Evolutionary conservation across 2,113 vertebrate species (phyloP).

Genomic region (Caranx melampygus): DNA sequence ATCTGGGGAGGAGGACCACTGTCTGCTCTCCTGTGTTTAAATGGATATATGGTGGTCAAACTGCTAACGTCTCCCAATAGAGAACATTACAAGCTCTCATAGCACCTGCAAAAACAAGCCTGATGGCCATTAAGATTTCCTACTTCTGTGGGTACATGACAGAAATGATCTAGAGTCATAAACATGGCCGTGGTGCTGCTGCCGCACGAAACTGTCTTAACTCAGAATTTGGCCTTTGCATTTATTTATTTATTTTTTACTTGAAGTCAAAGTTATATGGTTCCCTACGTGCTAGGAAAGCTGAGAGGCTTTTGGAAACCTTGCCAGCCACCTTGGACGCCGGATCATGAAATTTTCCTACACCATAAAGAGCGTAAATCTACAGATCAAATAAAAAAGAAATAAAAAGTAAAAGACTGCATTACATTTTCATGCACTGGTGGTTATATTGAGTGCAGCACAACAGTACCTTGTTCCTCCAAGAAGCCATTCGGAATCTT

Average conservation of each 20-base stretch:
- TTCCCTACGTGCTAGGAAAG: constrained; percentile 70
- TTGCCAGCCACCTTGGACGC: constrained; percentile 44
- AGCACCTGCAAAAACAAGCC: constrained; percentile 81
- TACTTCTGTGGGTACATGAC: constrained; percentile 70
- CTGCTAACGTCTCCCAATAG: constrained; percentile 71
- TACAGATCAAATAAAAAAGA: constrained; percentile 63
- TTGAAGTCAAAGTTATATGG: constrained; percentile 70
- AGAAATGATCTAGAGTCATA: constrained; percentile 78
- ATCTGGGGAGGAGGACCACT: constrained; percentile 93
- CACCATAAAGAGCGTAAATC: constrained; percentile 64
- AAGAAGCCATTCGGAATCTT: constrained; percentile 97
- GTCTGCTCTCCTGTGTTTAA: constrained; percentile 91
- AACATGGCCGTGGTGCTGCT: constrained; percentile 57
- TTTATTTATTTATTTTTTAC: constrained; percentile 70
- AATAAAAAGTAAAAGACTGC: constrained; percentile 59
- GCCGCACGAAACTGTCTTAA: constrained; percentile 62
- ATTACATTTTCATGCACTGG: constrained; percentile 61
- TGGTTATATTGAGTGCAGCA: constrained; percentile 45
- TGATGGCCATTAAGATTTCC: constrained; percentile 76
- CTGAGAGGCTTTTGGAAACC: constrained; percentile 41
- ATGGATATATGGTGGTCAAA: constrained; percentile 74
- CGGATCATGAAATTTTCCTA: constrained; percentile 55
- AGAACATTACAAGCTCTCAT: constrained; percentile 71
- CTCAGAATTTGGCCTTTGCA: constrained; percentile 70
- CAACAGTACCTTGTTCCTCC: constrained; percentile 93